phyloP scores from a whole-genome alignment of 2,888 invertebrate species.

The Tenthredo notha region DNA sequence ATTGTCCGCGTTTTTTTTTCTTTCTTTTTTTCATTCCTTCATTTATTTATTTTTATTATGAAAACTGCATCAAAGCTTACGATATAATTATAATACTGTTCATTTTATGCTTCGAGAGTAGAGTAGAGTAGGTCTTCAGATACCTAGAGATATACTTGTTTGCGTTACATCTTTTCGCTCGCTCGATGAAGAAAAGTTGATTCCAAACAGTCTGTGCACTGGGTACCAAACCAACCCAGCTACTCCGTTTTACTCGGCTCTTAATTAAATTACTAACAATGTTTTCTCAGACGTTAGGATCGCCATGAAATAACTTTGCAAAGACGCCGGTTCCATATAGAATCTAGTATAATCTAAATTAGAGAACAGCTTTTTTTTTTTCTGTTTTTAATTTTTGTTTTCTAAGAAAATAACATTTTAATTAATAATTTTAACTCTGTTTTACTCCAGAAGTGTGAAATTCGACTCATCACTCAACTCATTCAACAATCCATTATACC shows the following conservation, averaged over 20 bases:
- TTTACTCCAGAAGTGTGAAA: neutral
- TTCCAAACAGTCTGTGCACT: slow-evolving; percentile 35
- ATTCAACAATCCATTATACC: too few relatives aligned
- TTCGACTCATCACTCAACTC: neutral
- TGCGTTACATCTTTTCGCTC: slow-evolving; percentile 42
- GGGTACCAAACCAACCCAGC: neutral
- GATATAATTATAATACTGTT: slow-evolving; percentile 18
- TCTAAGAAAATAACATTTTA: neutral
- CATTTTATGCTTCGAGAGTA: neutral
- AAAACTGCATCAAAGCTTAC: neutral
- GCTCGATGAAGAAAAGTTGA: slow-evolving; percentile 32
- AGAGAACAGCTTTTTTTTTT: neutral
- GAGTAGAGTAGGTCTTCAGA: neutral
- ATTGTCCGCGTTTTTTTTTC: neutral
- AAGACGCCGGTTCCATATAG: slow-evolving; percentile 29
- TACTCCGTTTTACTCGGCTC: slow-evolving; percentile 18
- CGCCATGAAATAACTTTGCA: slow-evolving; percentile 49
- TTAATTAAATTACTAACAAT: slow-evolving; percentile 56
- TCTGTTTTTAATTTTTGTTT: neutral
- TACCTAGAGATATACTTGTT: slow-evolving; percentile 18
- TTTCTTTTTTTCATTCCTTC: neutral
- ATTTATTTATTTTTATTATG: neutral
- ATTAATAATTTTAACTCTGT: neutral
- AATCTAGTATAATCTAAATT: slow-evolving; percentile 25
- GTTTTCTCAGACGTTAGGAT: slow-evolving; percentile 44